These are phyloP conservation scores for Paracentrotus lividus DNA, from an alignment of 53 echinoderm and acorn worm species.

Conservation along the genomic window DNA sequence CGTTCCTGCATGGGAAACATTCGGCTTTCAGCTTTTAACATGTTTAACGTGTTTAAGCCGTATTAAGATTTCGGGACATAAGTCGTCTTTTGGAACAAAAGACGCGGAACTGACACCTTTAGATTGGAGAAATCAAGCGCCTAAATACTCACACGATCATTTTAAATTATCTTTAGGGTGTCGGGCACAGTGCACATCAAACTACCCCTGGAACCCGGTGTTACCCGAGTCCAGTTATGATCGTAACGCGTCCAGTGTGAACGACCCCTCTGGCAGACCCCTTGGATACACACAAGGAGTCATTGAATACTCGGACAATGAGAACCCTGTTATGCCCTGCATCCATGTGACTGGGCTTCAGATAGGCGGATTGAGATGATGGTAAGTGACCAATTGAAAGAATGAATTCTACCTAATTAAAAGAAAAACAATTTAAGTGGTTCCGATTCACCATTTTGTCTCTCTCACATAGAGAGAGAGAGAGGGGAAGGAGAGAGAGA, in stretches of 20 bases:
- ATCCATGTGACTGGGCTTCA: conserved; percentile 65
- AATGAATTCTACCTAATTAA: background rate
- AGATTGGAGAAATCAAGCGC: too few species aligned
- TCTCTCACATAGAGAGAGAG: too few species aligned
- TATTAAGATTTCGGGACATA: too few species aligned
- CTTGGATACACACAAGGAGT: conserved; percentile 77
- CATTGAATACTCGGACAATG: conserved; percentile 81
- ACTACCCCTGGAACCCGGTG: conserved; percentile 40
- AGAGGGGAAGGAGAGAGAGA: too few species aligned
- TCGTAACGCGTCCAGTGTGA: conserved; percentile 74
- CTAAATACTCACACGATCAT: too few species aligned
- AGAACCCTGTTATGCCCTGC: conserved; percentile 77
- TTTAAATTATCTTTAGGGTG: conserved; percentile 26
- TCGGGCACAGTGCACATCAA: conserved; percentile 37
- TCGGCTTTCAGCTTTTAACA: too few species aligned
- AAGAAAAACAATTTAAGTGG: too few species aligned
- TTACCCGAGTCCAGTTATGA: conserved; percentile 79
- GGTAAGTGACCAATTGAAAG: conserved; percentile 77
- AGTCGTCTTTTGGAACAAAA: too few species aligned
- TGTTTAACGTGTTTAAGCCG: too few species aligned
- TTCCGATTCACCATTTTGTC: too few species aligned
- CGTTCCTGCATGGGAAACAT: too few species aligned
- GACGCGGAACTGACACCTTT: too few species aligned
- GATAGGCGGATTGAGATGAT: conserved; percentile 90
- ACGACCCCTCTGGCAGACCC: conserved; percentile 76